Base-by-base conservation (phyloP, 92 coral and sea anemone species). In the Bergia sp. region DNA sequence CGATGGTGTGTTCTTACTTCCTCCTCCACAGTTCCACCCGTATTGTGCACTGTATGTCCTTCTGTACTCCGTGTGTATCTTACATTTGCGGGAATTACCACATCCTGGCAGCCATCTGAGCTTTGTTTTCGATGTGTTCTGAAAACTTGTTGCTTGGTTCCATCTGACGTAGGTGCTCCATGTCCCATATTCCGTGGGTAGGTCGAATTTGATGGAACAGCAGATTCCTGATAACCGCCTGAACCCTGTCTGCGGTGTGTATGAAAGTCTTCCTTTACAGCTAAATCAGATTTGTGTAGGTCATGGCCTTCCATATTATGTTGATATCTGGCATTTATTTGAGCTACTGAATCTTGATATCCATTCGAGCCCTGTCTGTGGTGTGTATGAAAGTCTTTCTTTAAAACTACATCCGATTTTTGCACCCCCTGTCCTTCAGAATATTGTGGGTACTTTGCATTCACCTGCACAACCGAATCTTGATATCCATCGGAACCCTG, bases 61-160 rank as follows among this genome's bases (percentile, higher is more conserved):
- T 61, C 69, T 61, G 69, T 61, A 61, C 69, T 61, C 23, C 3
- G 69, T 5, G 7, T 6, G 20, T 6, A 44, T 37, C 55, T 47
- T 78, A 9, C 38, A 21, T 45, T 37, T n/a, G 65, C 7, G 13
- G 80, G n/a, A 6, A 76, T 21, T 43, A 76, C 53, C 37, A 77
- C 45, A 44, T 77, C 81, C 18, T 78, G 82, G 66, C n/a, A 45
- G 65, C 82, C 66, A 78, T 78, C 82, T 11, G 82, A 78, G 11
- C 66, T 41, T 13, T 44, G 82, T 23, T 12, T 78, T 4, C 55
- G 66, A 8, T 78, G 82, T 78, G 50, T 78, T 78, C 82, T 78
- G 20, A 6, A 38, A 5, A 37, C 82, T 45, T 78, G 37, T 78
- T 2, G 66, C 65, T 78, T 23, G 29, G 13, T 47, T 78, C 15